Conservation (phyloP, 2,888 invertebrate genomes). For the Synergus gifuensis region DNA sequence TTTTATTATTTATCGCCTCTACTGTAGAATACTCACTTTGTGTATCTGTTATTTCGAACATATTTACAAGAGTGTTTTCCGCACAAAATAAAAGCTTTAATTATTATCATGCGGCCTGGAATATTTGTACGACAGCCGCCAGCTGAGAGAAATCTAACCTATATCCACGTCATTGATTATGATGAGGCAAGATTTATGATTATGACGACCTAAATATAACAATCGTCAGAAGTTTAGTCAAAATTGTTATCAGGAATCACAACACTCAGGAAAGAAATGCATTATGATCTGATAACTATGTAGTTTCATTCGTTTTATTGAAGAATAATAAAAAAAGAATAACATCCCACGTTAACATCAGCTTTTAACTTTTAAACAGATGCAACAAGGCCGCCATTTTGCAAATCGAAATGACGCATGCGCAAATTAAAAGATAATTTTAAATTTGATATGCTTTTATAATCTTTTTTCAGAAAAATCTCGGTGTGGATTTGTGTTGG, state of each 20-base stretch:
- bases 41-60: constrained; percentile 91
- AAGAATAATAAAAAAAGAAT: background rate
- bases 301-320: background rate
- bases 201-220: background rate
- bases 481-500: no score
- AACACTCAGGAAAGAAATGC: background rate
- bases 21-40: constrained; percentile 84
- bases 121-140: constrained; percentile 51
- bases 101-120: constrained; percentile 44
- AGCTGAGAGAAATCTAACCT: constrained; percentile 65
- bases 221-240: background rate
- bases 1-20: constrained; percentile 22
- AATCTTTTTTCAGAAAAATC: no score
- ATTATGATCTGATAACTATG: background rate
- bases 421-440: background rate
- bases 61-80: constrained; percentile 74
- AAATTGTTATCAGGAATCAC: background rate
- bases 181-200: constrained; percentile 52
- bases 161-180: constrained; percentile 71
- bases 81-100: constrained; percentile 35
- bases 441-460: background rate
- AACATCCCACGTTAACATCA: background rate
- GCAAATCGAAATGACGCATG: background rate
- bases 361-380: background rate
- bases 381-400: background rate